Conservation (phyloP, 2,797 vertebrate species). For the Hoplostethus mediterraneus region DNA sequence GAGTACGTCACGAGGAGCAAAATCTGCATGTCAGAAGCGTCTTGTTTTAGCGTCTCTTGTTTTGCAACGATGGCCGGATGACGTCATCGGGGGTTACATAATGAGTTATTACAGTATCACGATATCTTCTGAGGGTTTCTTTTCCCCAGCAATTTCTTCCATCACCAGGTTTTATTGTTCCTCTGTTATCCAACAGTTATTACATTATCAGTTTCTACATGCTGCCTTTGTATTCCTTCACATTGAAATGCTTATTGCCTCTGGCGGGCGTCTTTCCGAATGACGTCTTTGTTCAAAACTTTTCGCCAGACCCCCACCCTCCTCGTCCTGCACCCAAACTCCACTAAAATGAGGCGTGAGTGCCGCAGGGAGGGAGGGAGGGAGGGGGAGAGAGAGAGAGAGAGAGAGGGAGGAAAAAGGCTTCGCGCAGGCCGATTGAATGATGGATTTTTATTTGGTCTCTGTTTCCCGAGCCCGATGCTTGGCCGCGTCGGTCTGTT, state of each 20-base stretch:
- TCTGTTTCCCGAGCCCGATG: conserved; percentile 86
- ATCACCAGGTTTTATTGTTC: too few relatives aligned
- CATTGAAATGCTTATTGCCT: conserved; percentile 42
- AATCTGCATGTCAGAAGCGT: too few relatives aligned
- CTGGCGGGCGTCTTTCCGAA: conserved; percentile 38
- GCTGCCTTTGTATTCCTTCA: conserved; percentile 11
- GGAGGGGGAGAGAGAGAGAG: too few relatives aligned
- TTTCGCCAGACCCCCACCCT: conserved; percentile 33
- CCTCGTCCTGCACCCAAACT: conserved; percentile 48
- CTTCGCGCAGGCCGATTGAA: conserved; percentile 64
- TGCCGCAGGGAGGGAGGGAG: conserved; percentile 1
- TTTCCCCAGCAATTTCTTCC: too few relatives aligned
- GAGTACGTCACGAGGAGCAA: conserved; percentile 70
- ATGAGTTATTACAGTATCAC: too few relatives aligned
- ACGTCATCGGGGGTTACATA: too few relatives aligned
- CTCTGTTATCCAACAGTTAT: too few relatives aligned
- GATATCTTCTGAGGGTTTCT: too few relatives aligned
- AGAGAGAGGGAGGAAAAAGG: neutral
- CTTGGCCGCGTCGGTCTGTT: conserved; percentile 87
- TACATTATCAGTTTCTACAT: conserved; percentile 1
- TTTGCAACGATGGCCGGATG: too few relatives aligned
- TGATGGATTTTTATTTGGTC: conserved; percentile 84
- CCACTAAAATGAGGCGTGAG: conserved; percentile 62
- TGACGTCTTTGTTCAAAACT: conserved; percentile 70
- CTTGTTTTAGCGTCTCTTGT: too few relatives aligned